Base-by-base conservation (phyloP, 2,797 vertebrate species). In the Caiman crocodilus region DNA sequence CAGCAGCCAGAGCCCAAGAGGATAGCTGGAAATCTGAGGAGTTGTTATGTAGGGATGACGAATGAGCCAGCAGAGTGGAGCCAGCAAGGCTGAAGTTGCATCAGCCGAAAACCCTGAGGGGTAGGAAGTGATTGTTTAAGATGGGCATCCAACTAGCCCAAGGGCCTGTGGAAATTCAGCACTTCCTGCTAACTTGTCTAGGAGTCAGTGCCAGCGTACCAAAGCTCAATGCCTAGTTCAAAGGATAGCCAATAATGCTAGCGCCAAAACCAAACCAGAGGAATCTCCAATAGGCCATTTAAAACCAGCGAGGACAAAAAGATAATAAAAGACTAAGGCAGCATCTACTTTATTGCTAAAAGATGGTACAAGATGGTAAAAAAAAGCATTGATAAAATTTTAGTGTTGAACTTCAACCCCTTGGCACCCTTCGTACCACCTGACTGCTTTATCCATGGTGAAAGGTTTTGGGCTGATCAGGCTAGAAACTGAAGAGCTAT, bases 391-490 rank as follows among this genome's bases (percentile, higher is more conserved):
- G 35, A 8, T 5, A 17, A 1, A 73, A 77, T 58, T 64, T 89
- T 60, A 58, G 42, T 59, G 13, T 18, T 91, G 58, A 90, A 74
- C n/a, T 30, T 57, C 76, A 89, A 74, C 14, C 82, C 82, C 12
- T 50, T 76, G 35, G 13, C 61, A 82, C 23, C 7, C 2, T 30
- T 16, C 0, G 0, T 86, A 1, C 20, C 42, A 55, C 16, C 17
- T 56, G 10, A 13, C 63, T 82, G 21, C 86, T 88, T 84, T 73
- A 84, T 18, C 25, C 6, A 23, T 87, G 18, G 21, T 80, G 42
- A 84, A 95, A 80, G 32, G 42, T 30, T 6, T 69, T 95, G 89
- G 91, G 60, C 18, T 79, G 64, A 65, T 58, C 30, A 63, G 35
- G 26, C 26, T 23, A 76, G 50, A 82, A 25, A 73, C 32, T 42